These are phyloP conservation scores for Leptinotarsa tumamoca DNA, from an alignment of 2,888 invertebrate species.

Conservation along the genomic window DNA sequence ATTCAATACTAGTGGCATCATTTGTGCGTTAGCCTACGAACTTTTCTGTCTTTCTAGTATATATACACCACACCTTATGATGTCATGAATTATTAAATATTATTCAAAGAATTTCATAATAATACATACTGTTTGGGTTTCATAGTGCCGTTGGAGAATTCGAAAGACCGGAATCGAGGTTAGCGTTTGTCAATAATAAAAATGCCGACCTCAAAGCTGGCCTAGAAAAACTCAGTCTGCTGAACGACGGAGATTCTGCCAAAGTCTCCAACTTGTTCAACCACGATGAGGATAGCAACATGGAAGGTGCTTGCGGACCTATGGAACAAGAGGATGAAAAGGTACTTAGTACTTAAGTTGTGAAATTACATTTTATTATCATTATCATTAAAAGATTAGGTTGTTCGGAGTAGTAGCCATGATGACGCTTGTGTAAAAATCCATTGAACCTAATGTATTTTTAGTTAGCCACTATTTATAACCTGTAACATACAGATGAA, in stretches of 20 bases:
- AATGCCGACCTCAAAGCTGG: conserved; percentile 62
- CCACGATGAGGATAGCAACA: conserved; percentile 48
- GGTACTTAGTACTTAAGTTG: conserved; percentile 48
- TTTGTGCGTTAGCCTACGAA: too few relatives aligned
- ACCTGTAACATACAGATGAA: too few relatives aligned
- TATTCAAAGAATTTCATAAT: background rate
- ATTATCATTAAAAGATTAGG: too few relatives aligned
- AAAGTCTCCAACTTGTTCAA: conserved; percentile 49
- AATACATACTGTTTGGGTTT: conserved; percentile 29
- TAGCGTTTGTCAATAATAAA: conserved; percentile 61
- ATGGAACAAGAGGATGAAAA: conserved; percentile 58
- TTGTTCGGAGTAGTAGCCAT: too few relatives aligned
- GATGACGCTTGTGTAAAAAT: too few relatives aligned
- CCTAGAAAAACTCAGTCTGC: conserved; percentile 62
- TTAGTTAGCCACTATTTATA: too few relatives aligned
- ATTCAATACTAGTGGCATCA: too few relatives aligned
- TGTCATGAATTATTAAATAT: background rate
- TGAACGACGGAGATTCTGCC: conserved; percentile 60
- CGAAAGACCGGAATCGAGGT: conserved; percentile 62
- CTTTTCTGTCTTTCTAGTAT: too few relatives aligned
- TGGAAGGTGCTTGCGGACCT: conserved; percentile 58
- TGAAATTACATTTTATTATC: background rate
- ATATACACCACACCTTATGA: too few relatives aligned
- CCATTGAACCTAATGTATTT: too few relatives aligned
- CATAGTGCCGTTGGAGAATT: conserved; percentile 53